A percentile compares a stretch with the other conserved stretches of the same genome.
phyloP scores from a whole-genome alignment of 2,797 vertebrate genomes.

The Myotis findleyi region DNA sequence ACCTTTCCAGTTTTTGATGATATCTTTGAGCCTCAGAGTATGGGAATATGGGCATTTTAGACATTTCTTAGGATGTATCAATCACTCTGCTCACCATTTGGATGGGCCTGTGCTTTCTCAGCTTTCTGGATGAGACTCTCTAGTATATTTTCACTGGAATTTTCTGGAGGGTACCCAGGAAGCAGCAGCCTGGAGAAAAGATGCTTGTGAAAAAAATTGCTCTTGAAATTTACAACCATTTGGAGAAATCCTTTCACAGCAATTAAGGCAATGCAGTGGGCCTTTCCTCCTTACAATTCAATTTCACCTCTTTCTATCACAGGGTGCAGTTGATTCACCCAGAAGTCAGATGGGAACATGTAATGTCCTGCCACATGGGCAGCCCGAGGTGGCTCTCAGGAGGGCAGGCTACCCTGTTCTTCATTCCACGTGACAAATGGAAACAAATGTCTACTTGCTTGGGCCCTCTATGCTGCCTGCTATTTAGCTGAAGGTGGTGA shows the following conservation, averaged over 20 bases:
- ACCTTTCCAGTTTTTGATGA: background rate
- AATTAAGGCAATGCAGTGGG: background rate
- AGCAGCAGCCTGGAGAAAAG: background rate
- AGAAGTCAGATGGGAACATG: background rate
- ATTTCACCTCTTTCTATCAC: background rate
- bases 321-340: background rate
- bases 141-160: background rate
- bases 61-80: background rate
- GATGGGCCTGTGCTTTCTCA: background rate
- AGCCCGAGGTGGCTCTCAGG: background rate
- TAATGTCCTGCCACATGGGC: background rate
- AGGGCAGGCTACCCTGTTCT: background rate
- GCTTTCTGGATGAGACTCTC: background rate
- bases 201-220: background rate
- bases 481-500: background rate
- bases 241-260: background rate
- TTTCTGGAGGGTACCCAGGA: constrained; percentile 10
- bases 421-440: background rate
- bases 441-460: background rate
- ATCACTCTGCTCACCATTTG: background rate
- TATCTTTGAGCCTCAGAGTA: background rate
- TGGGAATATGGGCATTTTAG: background rate
- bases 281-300: background rate
- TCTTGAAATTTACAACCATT: background rate
- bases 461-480: background rate